A percentile compares a stretch with the other conserved stretches of the same genome.
These are phyloP conservation scores for Symphodus melops DNA, from an alignment of 2,113 vertebrate genomes.

Conservation along the genomic window DNA sequence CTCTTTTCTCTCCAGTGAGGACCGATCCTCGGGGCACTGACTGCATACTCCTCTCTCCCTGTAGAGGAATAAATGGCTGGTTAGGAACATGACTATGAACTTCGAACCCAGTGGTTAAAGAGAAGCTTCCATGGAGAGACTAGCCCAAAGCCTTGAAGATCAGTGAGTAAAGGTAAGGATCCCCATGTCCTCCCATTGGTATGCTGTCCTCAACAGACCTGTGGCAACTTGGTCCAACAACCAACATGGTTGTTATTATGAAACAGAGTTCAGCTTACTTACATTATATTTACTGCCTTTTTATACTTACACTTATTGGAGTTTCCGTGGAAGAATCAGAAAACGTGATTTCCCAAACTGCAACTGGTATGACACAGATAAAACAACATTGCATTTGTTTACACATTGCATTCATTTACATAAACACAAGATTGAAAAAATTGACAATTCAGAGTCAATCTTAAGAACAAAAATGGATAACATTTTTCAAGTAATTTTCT, in stretches of 20 bases:
- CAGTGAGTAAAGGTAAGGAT: conserved; percentile 9
- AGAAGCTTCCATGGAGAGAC: background rate
- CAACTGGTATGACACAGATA: too few species aligned
- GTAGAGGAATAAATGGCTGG: conserved; percentile 34
- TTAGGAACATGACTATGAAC: conserved; percentile 35
- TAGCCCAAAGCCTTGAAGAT: conserved; percentile 9
- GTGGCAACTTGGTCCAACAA: background rate
- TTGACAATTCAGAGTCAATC: too few species aligned
- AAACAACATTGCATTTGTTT: too few species aligned
- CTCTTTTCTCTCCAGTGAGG: conserved; percentile 9
- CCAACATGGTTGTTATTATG: background rate
- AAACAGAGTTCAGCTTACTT: background rate
- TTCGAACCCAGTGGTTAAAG: conserved; percentile 5
- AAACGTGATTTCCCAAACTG: too few species aligned
- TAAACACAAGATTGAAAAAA: too few species aligned
- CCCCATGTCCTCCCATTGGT: background rate
- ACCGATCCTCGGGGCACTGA: conserved; percentile 47
- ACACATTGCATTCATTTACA: too few species aligned
- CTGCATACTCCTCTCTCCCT: conserved; percentile 22
- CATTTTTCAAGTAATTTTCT: too few species aligned
- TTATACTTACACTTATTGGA: too few species aligned
- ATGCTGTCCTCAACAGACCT: conserved; percentile 4
- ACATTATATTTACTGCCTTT: background rate
- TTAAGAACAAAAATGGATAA: too few species aligned
- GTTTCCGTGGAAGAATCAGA: too few species aligned